These are phyloP conservation scores for Sterna hirundo DNA, from an alignment of 2,113 vertebrate species.

Conservation along the genomic window DNA sequence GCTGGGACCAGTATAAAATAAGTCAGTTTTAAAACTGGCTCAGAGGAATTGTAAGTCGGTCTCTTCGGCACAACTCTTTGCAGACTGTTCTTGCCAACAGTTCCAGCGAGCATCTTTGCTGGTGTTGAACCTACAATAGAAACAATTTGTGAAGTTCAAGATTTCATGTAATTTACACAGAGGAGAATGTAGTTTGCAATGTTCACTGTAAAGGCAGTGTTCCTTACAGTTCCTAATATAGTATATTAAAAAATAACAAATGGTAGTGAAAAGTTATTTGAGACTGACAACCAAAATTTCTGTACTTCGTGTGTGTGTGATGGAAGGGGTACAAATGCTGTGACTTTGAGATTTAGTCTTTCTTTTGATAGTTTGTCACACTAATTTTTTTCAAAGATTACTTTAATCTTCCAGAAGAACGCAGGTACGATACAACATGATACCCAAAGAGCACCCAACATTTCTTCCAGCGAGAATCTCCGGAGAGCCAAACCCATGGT, in stretches of 20 bases:
- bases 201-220: not conserved
- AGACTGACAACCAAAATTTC: not conserved
- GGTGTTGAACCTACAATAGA: not conserved
- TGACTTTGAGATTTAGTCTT: not conserved
- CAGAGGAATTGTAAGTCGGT: not conserved
- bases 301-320: fast-evolving
- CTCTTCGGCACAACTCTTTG: not conserved
- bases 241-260: not conserved
- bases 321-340: not conserved
- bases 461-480: not conserved
- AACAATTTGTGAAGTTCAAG: not conserved
- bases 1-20: not conserved
- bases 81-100: not conserved
- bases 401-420: not conserved
- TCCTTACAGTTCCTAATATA: not conserved
- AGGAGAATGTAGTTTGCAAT: not conserved
- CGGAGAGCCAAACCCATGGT: not conserved
- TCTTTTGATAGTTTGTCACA: not conserved
- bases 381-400: not conserved
- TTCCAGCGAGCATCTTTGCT: not conserved
- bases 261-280: not conserved
- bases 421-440: fast-evolving
- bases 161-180: not conserved
- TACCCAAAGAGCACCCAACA: not conserved
- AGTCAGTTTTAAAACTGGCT: not conserved